These are phyloP conservation scores for Zaprionus tsacasi DNA, from an alignment of 1,140 invertebrate genomes.

Conservation along the genomic window DNA sequence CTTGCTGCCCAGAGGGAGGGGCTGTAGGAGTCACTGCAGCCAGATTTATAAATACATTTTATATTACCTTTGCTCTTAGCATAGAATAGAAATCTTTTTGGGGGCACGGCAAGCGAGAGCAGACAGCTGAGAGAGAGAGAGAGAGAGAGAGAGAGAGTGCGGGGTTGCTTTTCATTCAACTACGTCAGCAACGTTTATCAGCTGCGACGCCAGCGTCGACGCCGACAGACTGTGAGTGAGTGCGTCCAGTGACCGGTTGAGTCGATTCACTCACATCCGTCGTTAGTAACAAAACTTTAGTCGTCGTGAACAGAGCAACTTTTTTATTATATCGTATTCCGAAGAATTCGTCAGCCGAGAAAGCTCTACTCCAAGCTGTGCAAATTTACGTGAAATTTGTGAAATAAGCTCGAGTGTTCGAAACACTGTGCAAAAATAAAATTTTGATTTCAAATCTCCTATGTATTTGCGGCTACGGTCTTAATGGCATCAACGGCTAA, in stretches of 20 bases:
- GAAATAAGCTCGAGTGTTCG: conserved; percentile 51
- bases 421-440: conserved; percentile 25
- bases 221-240: conserved; percentile 1
- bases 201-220: conserved; percentile 18
- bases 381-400: conserved; percentile 62
- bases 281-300: conserved; percentile 76
- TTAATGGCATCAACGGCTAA: conserved; percentile 79
- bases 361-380: conserved; percentile 44
- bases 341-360: conserved; percentile 13
- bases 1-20: background rate
- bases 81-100: conserved; percentile 44
- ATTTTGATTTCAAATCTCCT: conserved; percentile 3
- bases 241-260: conserved; percentile 44
- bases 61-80: background rate
- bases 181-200: conserved; percentile 49
- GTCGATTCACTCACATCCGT: conserved; percentile 30
- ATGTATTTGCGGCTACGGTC: conserved; percentile 37
- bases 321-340: conserved; percentile 47
- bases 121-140: conserved; percentile 35
- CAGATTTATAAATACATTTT: background rate
- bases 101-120: conserved; percentile 54
- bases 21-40: background rate
- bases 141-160: background rate
- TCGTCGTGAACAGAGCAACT: conserved; percentile 70
- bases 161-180: background rate